Evolutionary conservation across 2,888 invertebrate species (phyloP).

Genomic region (Uropetala carovei): DNA sequence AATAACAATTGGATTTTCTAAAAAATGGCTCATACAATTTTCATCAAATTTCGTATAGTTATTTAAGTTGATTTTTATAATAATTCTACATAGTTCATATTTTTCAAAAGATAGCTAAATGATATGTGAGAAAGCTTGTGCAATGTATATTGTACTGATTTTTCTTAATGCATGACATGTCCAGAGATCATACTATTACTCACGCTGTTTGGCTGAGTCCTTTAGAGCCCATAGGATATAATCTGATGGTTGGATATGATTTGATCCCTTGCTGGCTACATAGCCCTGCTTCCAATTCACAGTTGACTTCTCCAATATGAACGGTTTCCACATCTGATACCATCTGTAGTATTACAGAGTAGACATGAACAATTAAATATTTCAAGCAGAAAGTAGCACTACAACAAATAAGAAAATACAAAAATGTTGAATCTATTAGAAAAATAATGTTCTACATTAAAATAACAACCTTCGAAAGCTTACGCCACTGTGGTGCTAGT

Average conservation of each 20-base stretch:
- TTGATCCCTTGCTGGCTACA: constrained; percentile 80
- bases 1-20: no score
- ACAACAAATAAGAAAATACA: neutral
- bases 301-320: constrained; percentile 82
- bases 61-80: no score
- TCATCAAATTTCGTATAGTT: no score
- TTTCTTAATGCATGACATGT: neutral
- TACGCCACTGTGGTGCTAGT: constrained; percentile 82
- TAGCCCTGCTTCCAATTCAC: constrained; percentile 78
- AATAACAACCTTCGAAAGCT: constrained; percentile 78
- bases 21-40: no score
- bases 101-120: no score
- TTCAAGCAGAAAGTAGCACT: neutral
- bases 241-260: constrained; percentile 82
- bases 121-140: no score
- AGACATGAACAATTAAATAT: constrained; percentile 48
- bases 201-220: constrained; percentile 77
- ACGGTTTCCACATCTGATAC: constrained; percentile 76
- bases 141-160: no score
- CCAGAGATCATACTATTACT: constrained; percentile 70
- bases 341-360: constrained; percentile 72
- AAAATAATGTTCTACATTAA: neutral
- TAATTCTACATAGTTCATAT: no score
- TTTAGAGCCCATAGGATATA: constrained; percentile 80
- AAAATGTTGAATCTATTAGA: neutral